Base-by-base conservation (phyloP, 2,113 vertebrate species). In the Irena cyanogastra region DNA sequence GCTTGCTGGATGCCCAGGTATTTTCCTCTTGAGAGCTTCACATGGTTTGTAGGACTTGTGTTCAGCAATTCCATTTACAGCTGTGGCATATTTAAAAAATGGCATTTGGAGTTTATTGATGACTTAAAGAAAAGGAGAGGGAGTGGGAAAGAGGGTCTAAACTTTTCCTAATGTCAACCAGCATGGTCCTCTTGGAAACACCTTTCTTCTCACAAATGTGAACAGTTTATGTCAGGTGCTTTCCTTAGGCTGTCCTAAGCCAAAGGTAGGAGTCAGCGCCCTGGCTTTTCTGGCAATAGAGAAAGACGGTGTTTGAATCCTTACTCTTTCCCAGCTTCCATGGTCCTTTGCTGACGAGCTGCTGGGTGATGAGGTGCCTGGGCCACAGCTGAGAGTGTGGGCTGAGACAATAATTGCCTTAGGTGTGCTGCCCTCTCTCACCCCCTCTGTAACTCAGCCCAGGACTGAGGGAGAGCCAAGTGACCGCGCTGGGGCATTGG, bases 401-500 rank as follows among this genome's bases (percentile, higher is more conserved):
- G 26, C 13, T 41, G 71, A 45, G 84, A 11, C 7, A 39, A 20
- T 35, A 5, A 50, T 57, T 2, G 1, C 19, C 26, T 50, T 0
- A 0, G 21, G 41, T 59, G 33, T 72, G 41, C 50, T 57, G 41
- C 64, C 33, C 42, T 56, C 35, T 9, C 64, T 81, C 35, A 9
- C 7, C 11, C 31, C 54, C 54, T 5, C 5, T n/a, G 39, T 13
- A 42, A 0, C 57, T 77, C 45, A 24, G 39, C 27, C 41, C 44
- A 41, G 59, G n/a, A 4, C 33, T 11, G 68, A 1, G 0, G 16
- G 54, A 90, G 49, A 71, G 10, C 10, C n/a, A 19, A 49, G 59
- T 0, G 4, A 18, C 35, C 33, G 77, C 0, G 0, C 21, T 63
- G 85, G 37, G 41, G 17, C 19, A 2, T 26, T 30, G 60, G 6